Evolutionary conservation across 2,113 vertebrate genomes (phyloP).

Genomic region (Chroicocephalus ridibundus): DNA sequence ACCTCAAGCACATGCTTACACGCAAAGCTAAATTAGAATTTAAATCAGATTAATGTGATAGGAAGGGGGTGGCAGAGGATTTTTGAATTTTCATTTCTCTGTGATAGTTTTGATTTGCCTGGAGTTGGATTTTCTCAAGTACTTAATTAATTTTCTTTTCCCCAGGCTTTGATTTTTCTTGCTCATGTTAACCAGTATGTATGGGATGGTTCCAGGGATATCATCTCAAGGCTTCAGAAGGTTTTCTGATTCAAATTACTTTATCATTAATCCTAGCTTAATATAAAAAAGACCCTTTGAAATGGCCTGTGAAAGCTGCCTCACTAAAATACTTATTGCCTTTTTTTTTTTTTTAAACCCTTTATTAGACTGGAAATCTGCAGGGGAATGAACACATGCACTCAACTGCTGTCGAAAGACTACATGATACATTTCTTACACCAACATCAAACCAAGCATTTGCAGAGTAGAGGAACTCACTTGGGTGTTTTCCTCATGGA

Average conservation of each 20-base stretch:
- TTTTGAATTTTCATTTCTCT: background rate
- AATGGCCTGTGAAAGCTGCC: background rate
- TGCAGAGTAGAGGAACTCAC: background rate
- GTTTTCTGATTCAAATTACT: slow-evolving; percentile 5
- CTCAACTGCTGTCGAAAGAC: background rate
- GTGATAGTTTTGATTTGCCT: slow-evolving; percentile 10
- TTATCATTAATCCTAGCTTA: background rate
- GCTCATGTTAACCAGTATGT: background rate
- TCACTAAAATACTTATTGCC: background rate
- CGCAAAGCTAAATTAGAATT: slow-evolving; percentile 2
- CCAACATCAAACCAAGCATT: background rate
- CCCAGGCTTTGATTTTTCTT: slow-evolving; percentile 5
- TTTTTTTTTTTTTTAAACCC: background rate
- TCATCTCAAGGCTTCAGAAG: background rate
- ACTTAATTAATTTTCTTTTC: slow-evolving; percentile 42
- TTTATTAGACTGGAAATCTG: background rate
- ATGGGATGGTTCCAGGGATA: background rate
- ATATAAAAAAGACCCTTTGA: background rate
- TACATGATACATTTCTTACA: background rate
- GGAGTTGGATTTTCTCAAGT: slow-evolving; percentile 18
- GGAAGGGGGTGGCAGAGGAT: background rate
- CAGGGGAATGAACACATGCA: background rate
- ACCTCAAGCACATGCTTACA: background rate
- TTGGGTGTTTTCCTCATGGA: background rate
- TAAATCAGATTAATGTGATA: background rate